Base-by-base conservation (phyloP, 2,113 vertebrate genomes). In the Theropithecus gelada region DNA sequence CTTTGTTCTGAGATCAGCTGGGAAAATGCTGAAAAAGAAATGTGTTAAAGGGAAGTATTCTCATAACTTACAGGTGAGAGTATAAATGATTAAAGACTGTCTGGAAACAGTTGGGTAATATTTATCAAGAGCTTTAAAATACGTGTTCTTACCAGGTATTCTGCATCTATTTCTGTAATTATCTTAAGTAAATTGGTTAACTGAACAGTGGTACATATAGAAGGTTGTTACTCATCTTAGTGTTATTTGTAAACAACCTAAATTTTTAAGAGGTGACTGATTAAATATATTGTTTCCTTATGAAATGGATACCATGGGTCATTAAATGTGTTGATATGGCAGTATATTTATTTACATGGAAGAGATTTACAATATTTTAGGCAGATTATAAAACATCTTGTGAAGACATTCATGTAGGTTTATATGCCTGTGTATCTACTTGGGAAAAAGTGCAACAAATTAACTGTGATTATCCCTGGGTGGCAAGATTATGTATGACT, bases 191-290 rank as follows among this genome's bases (percentile, higher is more conserved):
- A 85, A 61, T 23, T 89, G 57, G 18, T 88, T 61, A 66, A 45
- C 64, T 72, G 38, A 89, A 38, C 6, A 18, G 32, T 92, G 50
- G 16, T 66, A 32, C 83, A 89, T 3, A 13, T 57, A 27, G 82
- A 94, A 97, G 38, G 35, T 92, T 22, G 76, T 87, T 64, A 64
- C 27, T 83, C 38, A 68, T 66, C 48, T 94, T 57, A 86, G 25
- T 16, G 9, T 73, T 94, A 78, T 82, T 93, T 32, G 45, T 66
- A 78, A 89, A 68, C 8, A 59, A 66, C 2, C 59, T 40, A n/a
- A n/a, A 22, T 40, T 79, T 90, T 93, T 88, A 96, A 32, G 80
- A 61, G 12, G 23, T 70, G 48, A 40, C 57, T 95, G 35, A 27
- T 72, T 96, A 50, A 83, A 61, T 81, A 32, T 23, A 61, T 90